Base-by-base conservation (phyloP, 2,113 vertebrate genomes). In the Psophia crepitans region DNA sequence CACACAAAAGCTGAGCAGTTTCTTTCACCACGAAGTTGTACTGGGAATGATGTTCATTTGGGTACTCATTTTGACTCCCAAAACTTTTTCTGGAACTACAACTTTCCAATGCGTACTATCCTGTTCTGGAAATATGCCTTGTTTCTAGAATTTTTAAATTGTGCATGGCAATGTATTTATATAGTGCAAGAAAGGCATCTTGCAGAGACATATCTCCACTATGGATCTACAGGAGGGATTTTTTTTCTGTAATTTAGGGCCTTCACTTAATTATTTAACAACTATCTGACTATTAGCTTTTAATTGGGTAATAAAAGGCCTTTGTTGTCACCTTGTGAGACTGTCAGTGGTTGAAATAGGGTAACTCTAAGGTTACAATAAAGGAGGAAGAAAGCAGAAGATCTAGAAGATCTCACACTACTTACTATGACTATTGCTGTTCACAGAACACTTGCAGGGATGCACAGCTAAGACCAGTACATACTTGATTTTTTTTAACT, bases 261-360 rank as follows among this genome's bases (percentile, higher is more conserved):
- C 20, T 79, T 87, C n/a, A 37, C 48, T 69, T 58, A 93, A 96
- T 84, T 84, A 66, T 75, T 95, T 91, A 80, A 89, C 76, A 83
- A 32, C 93, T 93, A 81, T 77, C 54, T 93, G 65, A 68, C 70
- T 70, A 91, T 70, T 48, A 77, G 33, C n/a, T 90, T 96, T 89
- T 84, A 96, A 95, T 57, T 96, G 83, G 54, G 80, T 86, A 90
- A 92, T 96, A 97, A 97, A 97, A 97, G 81, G 49, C 35, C 54
- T 95, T 96, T 94, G 74, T 64, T 92, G 84, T 95, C 85, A 89
- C 90, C 43, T 93, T 89, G 28, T 88, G 84, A 89, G 86, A 73
- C n/a, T 78, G 82, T 73, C 60, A 82, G 43, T 49, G 35, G 28
- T 74, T 82, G 68, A 94, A 75, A 56, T 57, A 94, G 32, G 49